phyloP scores from a whole-genome alignment of 2,113 vertebrate genomes.

The Pimephales promelas region DNA sequence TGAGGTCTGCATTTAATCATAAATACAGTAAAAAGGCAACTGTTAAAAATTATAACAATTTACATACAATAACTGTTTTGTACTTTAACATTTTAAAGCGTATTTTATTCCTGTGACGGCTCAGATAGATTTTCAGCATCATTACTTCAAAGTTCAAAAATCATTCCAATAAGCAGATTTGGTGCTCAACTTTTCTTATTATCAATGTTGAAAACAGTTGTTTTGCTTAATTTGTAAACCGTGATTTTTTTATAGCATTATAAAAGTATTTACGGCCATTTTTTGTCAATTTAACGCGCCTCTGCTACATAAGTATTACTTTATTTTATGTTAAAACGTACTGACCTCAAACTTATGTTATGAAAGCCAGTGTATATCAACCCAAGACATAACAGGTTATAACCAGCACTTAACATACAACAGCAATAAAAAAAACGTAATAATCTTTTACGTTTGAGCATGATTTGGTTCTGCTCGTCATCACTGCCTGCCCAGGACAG shows the following conservation, averaged over 20 bases:
- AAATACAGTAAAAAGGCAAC: not conserved
- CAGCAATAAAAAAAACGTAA: not conserved
- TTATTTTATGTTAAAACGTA: not conserved
- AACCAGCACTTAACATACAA: not conserved
- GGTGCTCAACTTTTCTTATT: not conserved
- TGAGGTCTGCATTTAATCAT: not conserved
- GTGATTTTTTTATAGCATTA: too few relatives aligned
- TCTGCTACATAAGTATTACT: not conserved
- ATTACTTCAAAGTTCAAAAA: not conserved
- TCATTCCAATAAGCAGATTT: not conserved
- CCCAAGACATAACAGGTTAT: not conserved
- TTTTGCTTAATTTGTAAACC: not conserved
- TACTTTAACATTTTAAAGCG: not conserved
- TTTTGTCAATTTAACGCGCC: not conserved
- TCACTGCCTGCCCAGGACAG: slow-evolving; percentile 75
- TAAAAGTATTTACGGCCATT: not conserved
- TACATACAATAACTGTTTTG: not conserved
- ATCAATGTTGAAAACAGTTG: not conserved
- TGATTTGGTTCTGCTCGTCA: slow-evolving; percentile 69
- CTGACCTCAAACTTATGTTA: not conserved
- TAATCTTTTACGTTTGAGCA: slow-evolving; percentile 66
- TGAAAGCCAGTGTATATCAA: not conserved
- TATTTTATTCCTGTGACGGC: not conserved
- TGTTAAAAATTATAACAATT: not conserved
- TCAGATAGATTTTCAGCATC: not conserved